Base-by-base conservation (phyloP, 2,888 invertebrate genomes). In the Cosmia trapezina region DNA sequence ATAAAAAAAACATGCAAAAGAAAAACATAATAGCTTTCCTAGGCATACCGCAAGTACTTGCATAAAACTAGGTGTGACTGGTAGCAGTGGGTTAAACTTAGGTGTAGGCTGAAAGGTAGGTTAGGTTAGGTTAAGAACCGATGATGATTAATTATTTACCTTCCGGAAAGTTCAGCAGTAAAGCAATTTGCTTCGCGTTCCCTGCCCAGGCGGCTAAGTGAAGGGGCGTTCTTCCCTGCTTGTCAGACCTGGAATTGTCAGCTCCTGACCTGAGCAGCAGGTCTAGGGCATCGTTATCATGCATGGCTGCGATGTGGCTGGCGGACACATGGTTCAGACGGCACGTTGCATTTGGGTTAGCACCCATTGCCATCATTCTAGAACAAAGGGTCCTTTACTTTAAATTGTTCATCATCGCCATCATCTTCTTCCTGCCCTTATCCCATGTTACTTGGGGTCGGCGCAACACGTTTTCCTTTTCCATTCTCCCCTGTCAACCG, bases 171-270 rank as follows among this genome's bases (percentile, higher is more conserved):
- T 84, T 83, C 4, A 91, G 70, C 56, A 90, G 70, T 49, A 88
- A 77, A 12, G 86, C 87, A n/a, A 93, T 76, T 67, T 92, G 91
- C 14, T 85, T 81, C 0, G 80, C 72, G 66, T 91, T 87, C 1
- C 93, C 94, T 6, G 85, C 84, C 89, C 91, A 94, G 2, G 93
- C 91, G 1, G 94, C 93, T 41, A 93, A 65, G 74, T 95, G 95
- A 4, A 95, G 84, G 0, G 94, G 93, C 11, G 94, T 94, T 19
- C 91, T 86, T 2, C 94, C 94, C 12, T 88, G 86, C 9, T 87
- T 87, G 77, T 95, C 91, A 45, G 88, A 86, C 6, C 89, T 86
- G n/a, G 85, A 83, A 2, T 88, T 83, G 19, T 89, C 87, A 3
- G 91, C 92, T 5, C 91, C 91, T 14, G 85, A 78, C 1, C 86